These are phyloP conservation scores for Elymnias hypermnestra DNA, from an alignment of 1,140 invertebrate genomes.

Conservation along the genomic window DNA sequence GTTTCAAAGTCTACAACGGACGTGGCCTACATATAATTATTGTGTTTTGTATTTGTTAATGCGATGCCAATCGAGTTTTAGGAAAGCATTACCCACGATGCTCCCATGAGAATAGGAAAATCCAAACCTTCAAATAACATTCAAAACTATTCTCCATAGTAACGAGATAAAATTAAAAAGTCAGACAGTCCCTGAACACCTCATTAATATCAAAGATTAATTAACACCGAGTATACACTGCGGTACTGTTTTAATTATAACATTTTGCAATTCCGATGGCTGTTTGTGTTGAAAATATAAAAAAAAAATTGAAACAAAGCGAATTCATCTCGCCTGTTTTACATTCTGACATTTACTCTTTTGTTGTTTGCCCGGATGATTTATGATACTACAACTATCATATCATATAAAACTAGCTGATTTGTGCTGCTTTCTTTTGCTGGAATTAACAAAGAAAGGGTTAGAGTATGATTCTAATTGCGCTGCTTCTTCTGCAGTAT, in stretches of 20 bases:
- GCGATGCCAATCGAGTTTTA: too few species aligned
- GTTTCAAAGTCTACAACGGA: too few species aligned
- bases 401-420: too few species aligned
- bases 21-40: too few species aligned
- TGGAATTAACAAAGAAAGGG: too few species aligned
- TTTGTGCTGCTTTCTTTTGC: too few species aligned
- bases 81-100: too few species aligned
- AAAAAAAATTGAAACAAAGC: constrained; percentile 1
- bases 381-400: neutral
- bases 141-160: neutral
- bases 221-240: neutral
- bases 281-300: constrained; percentile 3
- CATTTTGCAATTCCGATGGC: constrained; percentile 1
- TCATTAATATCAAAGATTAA: constrained; percentile 3
- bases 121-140: too few species aligned
- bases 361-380: neutral
- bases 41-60: too few species aligned
- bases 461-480: too few species aligned
- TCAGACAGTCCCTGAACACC: neutral
- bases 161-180: neutral
- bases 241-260: neutral
- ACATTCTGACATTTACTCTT: neutral
- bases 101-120: too few species aligned
- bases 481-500: too few species aligned
- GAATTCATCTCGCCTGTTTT: neutral